phyloP scores from a whole-genome alignment of 2,797 vertebrate genomes.

The Lepilemur septentrionalis region DNA sequence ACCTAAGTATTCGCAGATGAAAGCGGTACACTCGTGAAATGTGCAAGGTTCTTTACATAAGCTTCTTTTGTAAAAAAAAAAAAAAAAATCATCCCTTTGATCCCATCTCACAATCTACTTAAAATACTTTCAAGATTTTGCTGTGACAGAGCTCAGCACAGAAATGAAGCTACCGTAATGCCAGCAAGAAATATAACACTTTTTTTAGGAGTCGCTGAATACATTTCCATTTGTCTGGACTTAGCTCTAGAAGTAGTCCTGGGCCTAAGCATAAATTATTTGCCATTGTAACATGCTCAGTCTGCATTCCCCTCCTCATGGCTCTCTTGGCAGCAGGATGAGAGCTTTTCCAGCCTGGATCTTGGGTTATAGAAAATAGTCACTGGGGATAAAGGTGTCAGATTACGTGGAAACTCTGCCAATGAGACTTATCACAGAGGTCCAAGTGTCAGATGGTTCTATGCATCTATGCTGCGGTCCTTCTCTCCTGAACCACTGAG shows the following conservation, averaged over 20 bases:
- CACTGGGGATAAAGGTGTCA: background rate
- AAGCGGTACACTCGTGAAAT: conserved; percentile 14
- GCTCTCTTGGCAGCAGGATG: background rate
- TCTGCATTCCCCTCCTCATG: background rate
- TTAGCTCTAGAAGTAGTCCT: background rate
- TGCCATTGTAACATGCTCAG: background rate
- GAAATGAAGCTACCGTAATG: background rate
- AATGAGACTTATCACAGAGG: background rate
- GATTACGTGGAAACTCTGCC: background rate
- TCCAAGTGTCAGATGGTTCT: background rate
- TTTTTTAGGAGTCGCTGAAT: background rate
- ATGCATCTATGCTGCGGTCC: background rate
- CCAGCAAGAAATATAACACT: background rate
- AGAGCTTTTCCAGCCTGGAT: background rate
- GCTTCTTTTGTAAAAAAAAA: background rate
- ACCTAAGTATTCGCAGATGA: conserved; percentile 45
- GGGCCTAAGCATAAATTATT: background rate
- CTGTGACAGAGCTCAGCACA: background rate
- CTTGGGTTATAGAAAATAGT: background rate
- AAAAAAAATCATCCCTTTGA: conserved; percentile 13
- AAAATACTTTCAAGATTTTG: conserved; percentile 45
- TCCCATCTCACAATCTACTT: conserved; percentile 47
- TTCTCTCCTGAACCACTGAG: background rate
- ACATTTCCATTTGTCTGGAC: background rate
- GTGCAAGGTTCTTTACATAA: conserved; percentile 46